phyloP scores from a whole-genome alignment of 2,797 vertebrate genomes.

The Eleutherodactylus coqui region DNA sequence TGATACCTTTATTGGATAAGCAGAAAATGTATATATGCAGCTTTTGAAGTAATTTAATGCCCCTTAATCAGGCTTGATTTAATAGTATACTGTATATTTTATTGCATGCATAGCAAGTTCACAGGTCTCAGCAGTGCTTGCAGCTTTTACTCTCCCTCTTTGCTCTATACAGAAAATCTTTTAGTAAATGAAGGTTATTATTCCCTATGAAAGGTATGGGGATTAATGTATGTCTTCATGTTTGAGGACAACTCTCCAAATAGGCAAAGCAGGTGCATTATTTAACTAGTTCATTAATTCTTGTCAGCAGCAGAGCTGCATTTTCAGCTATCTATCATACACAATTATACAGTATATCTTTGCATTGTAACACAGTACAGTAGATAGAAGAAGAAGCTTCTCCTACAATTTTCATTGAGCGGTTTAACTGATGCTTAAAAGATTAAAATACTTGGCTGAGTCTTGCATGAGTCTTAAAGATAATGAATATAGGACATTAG shows the following conservation, averaged over 20 bases:
- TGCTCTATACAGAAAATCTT: conserved; percentile 4
- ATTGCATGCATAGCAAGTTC: not conserved
- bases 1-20: too few relatives aligned
- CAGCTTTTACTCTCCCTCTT: not conserved
- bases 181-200: conserved; percentile 11
- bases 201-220: conserved; percentile 33
- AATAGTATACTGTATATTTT: not conserved
- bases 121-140: not conserved
- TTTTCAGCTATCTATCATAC: conserved; percentile 36
- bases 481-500: conserved; percentile 50
- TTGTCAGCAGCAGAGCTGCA: conserved; percentile 18
- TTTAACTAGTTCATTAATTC: conserved; percentile 29
- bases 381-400: not conserved
- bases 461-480: conserved; percentile 20
- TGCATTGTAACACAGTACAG: not conserved
- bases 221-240: conserved; percentile 35
- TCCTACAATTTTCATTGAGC: not conserved
- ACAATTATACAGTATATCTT: not conserved
- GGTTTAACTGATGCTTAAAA: conserved; percentile 26
- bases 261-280: conserved; percentile 55
- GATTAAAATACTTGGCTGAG: conserved; percentile 41
- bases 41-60: too few relatives aligned
- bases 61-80: too few relatives aligned
- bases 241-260: conserved; percentile 39
- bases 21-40: too few relatives aligned